Evolutionary conservation across 2,113 vertebrate genomes (phyloP).

Genomic region (Crypturellus undulatus): DNA sequence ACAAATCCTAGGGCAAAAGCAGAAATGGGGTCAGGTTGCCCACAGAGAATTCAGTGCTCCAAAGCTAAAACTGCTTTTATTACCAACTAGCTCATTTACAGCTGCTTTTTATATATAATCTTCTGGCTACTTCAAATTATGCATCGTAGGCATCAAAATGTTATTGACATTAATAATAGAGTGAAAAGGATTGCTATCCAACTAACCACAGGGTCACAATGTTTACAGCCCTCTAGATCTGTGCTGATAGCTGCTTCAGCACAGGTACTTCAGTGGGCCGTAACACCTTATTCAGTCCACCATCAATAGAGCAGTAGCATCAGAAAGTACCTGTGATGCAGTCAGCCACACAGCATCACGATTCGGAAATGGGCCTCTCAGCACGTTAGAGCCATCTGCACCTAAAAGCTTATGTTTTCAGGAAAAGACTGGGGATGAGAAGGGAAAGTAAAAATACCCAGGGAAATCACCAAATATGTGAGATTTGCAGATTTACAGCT

Average conservation of each 20-base stretch:
- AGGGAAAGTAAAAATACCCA: background rate
- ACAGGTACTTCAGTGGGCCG: background rate
- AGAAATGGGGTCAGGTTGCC: background rate
- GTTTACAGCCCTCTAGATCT: background rate
- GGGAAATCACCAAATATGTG: conserved; percentile 39
- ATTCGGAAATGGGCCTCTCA: background rate
- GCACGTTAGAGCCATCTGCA: background rate
- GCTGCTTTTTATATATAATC: background rate
- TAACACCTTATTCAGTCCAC: background rate
- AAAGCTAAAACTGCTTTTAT: background rate
- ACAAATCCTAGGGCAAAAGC: conserved; percentile 16
- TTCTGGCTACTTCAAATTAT: conserved; percentile 5
- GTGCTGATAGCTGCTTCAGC: background rate
- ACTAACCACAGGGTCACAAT: background rate
- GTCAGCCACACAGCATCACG: background rate
- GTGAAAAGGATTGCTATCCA: background rate
- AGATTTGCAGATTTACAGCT: conserved; percentile 56
- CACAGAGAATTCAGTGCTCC: background rate
- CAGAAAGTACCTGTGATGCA: background rate
- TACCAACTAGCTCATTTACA: background rate
- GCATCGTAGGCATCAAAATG: background rate
- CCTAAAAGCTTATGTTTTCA: background rate
- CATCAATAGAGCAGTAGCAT: background rate
- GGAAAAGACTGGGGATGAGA: background rate
- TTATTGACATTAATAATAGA: background rate